These are phyloP conservation scores for Mamestra configurata DNA, from an alignment of 1,140 invertebrate species.

Conservation along the genomic window DNA sequence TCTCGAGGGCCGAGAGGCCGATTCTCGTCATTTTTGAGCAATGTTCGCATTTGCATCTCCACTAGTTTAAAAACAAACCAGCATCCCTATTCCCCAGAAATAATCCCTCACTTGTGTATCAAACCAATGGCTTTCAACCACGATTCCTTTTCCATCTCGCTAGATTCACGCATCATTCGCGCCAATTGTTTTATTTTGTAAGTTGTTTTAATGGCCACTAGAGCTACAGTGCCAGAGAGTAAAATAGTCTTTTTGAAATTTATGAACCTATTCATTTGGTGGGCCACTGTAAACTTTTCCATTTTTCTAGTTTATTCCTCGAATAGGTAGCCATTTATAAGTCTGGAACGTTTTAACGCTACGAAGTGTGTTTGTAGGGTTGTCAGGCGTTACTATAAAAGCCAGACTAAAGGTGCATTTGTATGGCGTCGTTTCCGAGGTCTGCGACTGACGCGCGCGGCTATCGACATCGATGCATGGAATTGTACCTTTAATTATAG, in stretches of 20 bases:
- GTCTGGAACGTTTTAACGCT: slow-evolving; percentile 1
- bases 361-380: not conserved
- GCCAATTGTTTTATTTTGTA: slow-evolving; percentile 28
- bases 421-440: too few relatives aligned
- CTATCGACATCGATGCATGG: too few relatives aligned
- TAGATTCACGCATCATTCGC: slow-evolving; percentile 10
- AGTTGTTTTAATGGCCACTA: slow-evolving; percentile 20
- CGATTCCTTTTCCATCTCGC: not conserved
- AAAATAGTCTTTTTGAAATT: slow-evolving; percentile 19
- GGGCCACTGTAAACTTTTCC: not conserved
- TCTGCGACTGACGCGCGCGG: too few relatives aligned
- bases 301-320: not conserved
- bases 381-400: too few relatives aligned
- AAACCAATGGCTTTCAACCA: not conserved
- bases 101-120: too few relatives aligned
- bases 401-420: too few relatives aligned
- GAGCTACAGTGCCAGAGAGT: slow-evolving; percentile 1
- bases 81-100: too few relatives aligned
- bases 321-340: slow-evolving; percentile 21
- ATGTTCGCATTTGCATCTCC: too few relatives aligned
- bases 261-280: slow-evolving; percentile 33
- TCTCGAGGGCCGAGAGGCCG: too few relatives aligned
- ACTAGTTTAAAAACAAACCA: too few relatives aligned
- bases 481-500: too few relatives aligned
- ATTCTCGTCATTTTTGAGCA: too few relatives aligned